These are phyloP conservation scores for Campoletis raptor DNA, from an alignment of 2,888 invertebrate genomes.

Conservation along the genomic window DNA sequence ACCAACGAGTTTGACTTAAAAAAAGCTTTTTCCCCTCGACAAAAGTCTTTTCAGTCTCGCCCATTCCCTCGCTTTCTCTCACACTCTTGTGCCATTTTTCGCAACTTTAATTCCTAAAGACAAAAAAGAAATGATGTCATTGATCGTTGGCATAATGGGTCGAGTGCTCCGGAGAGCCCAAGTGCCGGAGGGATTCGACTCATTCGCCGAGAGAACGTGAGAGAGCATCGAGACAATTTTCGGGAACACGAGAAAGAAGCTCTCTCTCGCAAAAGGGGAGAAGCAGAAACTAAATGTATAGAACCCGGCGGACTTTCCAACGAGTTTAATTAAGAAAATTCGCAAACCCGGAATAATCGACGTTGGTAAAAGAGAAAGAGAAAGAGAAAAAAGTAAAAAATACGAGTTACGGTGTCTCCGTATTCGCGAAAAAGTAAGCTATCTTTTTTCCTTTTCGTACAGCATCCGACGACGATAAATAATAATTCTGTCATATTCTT, in stretches of 20 bases:
- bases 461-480: slow-evolving; percentile 2
- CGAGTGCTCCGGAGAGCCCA: slow-evolving; percentile 36
- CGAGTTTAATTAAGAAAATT: slow-evolving; percentile 68
- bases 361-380: slow-evolving; percentile 13
- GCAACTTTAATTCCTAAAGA: slow-evolving; percentile 61
- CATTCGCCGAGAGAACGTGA: slow-evolving; percentile 37
- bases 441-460: background rate
- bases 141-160: slow-evolving; percentile 64
- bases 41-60: background rate
- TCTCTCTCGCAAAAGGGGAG: slow-evolving; percentile 31
- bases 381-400: slow-evolving; percentile 2
- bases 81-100: slow-evolving; percentile 35
- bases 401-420: slow-evolving; percentile 47
- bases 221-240: slow-evolving; percentile 74
- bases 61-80: background rate
- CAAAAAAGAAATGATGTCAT: slow-evolving; percentile 57
- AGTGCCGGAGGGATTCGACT: slow-evolving; percentile 46
- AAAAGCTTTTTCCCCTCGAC: slow-evolving; percentile 31
- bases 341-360: slow-evolving; percentile 66
- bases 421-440: slow-evolving; percentile 41
- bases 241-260: slow-evolving; percentile 69
- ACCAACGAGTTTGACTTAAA: slow-evolving; percentile 48
- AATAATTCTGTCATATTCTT: slow-evolving; percentile 17
- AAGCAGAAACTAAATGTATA: slow-evolving; percentile 13
- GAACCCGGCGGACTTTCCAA: slow-evolving; percentile 52